These are phyloP conservation scores for Dysmachus trigonus DNA, from an alignment of 2,888 invertebrate species.

Conservation along the genomic window DNA sequence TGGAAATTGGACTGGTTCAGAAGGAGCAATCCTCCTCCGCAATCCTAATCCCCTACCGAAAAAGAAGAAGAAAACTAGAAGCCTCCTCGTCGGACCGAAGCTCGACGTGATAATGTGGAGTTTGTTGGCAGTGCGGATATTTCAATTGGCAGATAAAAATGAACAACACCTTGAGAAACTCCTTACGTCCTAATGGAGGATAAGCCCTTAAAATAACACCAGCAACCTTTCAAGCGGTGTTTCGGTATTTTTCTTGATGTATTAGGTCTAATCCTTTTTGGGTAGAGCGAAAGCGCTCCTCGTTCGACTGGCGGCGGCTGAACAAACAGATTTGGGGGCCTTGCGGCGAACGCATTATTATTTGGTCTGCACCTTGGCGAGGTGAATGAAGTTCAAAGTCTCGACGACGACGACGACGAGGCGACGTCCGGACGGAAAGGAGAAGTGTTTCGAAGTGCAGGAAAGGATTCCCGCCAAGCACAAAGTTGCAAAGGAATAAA, in stretches of 20 bases:
- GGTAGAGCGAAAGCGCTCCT: slow-evolving; percentile 4
- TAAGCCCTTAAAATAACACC: slow-evolving; percentile 44
- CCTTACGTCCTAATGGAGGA: slow-evolving; percentile 43
- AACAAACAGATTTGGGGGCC: slow-evolving; percentile 39
- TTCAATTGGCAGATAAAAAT: slow-evolving; percentile 42
- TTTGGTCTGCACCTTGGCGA: slow-evolving; percentile 3
- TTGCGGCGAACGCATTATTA: slow-evolving; percentile 18
- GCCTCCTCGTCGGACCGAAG: neutral
- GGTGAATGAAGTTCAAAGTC: slow-evolving; percentile 39
- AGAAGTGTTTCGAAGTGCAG: neutral
- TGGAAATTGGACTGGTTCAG: slow-evolving; percentile 9
- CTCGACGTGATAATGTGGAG: slow-evolving; percentile 6
- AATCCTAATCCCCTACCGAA: slow-evolving; percentile 31
- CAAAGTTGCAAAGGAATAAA: slow-evolving; percentile 23
- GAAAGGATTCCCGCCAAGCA: slow-evolving; percentile 21
- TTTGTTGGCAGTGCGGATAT: slow-evolving; percentile 22
- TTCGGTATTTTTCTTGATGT: slow-evolving; percentile 38
- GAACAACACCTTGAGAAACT: slow-evolving; percentile 39
- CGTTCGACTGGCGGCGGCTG: slow-evolving; percentile 34
- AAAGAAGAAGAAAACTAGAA: slow-evolving; percentile 1
- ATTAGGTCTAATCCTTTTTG: slow-evolving; percentile 37
- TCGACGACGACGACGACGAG: too few relatives aligned
- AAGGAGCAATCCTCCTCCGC: slow-evolving; percentile 1
- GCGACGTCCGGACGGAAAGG: neutral
- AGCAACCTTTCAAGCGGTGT: slow-evolving; percentile 37